A percentile compares a stretch with the other conserved stretches of the same genome.
Evolutionary conservation across 92 coral and sea anemone species (phyloP).

Genomic region (Isaurus tuberculatus): DNA sequence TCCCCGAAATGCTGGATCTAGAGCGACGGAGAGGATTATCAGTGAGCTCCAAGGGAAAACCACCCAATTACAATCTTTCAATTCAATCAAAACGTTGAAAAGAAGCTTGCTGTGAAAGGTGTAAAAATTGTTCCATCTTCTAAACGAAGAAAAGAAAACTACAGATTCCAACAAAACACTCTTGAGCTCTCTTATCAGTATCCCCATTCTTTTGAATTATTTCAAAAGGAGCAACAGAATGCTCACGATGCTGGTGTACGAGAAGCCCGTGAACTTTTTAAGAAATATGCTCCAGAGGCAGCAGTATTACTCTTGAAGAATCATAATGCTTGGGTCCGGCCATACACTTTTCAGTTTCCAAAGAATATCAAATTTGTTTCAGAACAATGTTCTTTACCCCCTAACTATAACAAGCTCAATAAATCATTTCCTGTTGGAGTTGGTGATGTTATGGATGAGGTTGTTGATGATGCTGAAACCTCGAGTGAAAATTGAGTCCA

Average conservation of each 20-base stretch:
- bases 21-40: conserved; percentile 44
- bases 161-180: conserved; percentile 25
- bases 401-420: conserved; percentile 38
- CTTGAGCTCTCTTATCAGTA: conserved; percentile 14
- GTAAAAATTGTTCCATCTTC: conserved; percentile 33
- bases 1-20: conserved; percentile 43
- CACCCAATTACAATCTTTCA: conserved; percentile 47
- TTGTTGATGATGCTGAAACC: background rate
- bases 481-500: background rate
- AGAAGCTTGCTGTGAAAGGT: conserved; percentile 35
- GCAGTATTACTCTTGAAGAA: conserved; percentile 38
- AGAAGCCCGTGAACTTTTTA: conserved; percentile 18
- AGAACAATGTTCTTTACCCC: conserved; percentile 41
- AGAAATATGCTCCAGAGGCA: conserved; percentile 38
- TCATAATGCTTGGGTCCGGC: conserved; percentile 36
- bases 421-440: conserved; percentile 40
- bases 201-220: conserved; percentile 42
- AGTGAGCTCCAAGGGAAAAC: conserved; percentile 55
- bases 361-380: conserved; percentile 27
- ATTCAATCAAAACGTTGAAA: conserved; percentile 32
- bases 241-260: conserved; percentile 28
- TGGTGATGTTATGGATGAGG: background rate
- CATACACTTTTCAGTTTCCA: conserved; percentile 33
- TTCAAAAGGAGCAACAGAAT: conserved; percentile 41
- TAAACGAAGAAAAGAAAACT: conserved; percentile 34